Conservation (phyloP, 2,797 vertebrate genomes). For the Echeneis naucrates region DNA sequence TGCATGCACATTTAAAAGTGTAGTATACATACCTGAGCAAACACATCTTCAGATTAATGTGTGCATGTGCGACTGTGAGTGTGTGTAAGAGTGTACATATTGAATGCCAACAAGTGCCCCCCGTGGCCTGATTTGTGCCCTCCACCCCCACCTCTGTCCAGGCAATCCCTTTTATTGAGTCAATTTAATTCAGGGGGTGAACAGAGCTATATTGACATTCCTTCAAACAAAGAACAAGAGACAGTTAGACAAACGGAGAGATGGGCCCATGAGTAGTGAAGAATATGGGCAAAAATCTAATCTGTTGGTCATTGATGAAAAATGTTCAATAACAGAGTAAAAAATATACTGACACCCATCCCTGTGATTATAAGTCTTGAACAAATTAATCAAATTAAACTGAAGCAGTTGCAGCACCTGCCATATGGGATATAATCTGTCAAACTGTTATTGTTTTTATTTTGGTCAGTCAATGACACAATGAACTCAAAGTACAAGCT, state of each 20-base stretch:
- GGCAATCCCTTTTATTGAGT: constrained; percentile 63
- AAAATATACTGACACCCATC: constrained; percentile 14
- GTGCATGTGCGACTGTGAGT: constrained; percentile 9
- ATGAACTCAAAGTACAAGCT: constrained; percentile 58
- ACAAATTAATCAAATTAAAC: constrained; percentile 60
- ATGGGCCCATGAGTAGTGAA: constrained; percentile 11
- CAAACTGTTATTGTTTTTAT: constrained; percentile 29
- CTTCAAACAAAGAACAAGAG: constrained; percentile 29
- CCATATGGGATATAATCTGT: constrained; percentile 51
- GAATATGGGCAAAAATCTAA: constrained; percentile 16
- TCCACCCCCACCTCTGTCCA: constrained; percentile 27
- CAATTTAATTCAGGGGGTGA: constrained; percentile 46
- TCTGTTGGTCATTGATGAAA: constrained; percentile 31
- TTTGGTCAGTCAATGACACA: constrained; percentile 51
- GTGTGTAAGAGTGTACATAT: constrained; percentile 30
- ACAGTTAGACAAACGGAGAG: neutral
- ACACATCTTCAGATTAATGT: constrained; percentile 36
- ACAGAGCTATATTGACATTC: constrained; percentile 44
- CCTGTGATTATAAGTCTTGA: constrained; percentile 24
- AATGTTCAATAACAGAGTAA: constrained; percentile 26
- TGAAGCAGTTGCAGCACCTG: constrained; percentile 15
- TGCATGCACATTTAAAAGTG: constrained; percentile 44
- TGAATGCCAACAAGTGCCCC: constrained; percentile 50
- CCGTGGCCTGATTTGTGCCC: constrained; percentile 62
- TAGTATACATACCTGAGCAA: constrained; percentile 45